Base-by-base conservation (phyloP, 2,888 invertebrate species). In the Galerucella nymphaeae region DNA sequence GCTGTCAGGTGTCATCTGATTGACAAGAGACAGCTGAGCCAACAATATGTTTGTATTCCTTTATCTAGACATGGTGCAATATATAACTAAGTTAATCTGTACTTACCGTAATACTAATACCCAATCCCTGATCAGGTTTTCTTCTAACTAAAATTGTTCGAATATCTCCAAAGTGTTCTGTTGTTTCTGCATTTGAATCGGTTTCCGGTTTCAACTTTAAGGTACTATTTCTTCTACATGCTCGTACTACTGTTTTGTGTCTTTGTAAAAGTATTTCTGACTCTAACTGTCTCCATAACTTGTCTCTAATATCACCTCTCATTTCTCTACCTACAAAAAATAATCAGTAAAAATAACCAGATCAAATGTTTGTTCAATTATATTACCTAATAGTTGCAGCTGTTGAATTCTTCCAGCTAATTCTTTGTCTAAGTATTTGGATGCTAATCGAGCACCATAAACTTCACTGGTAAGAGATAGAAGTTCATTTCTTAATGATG, bases 391-490 rank as follows among this genome's bases (percentile, higher is more conserved):
- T 66, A 96, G 87, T 84, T 96, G 96, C 77, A 96, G 89, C 86
- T 96, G 96, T 83, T 96, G 95, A 86, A 96, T 96, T 81, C 95
- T 89, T 68, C 91, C 91, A 45, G 94, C 94, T 72, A 95, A 86
- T 84, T 95, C 94, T 84, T 96, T 96, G 85, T 96, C 95, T 78
- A 96, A 87, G 84, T 96, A 96, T 83, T 94, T 94, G 13, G 95
- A 94, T 11, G 95, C 95, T 77, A 96, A 87, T 81, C 94, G 90
- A 14, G 95, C 94, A 55, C 95, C 95, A 83, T 93, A 95, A 9
- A 96, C 91, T 86, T 96, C 95, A 16, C 93, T 93, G 83, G 95
- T 93, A 64, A 95, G 86, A 3, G 93, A 91, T 20, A 93, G 88
- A 71, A 94, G 90, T 59, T 93, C 92, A 82, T 93, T 91, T 65